phyloP scores from a whole-genome alignment of 2,888 invertebrate genomes.

The Tuberolachnus salignus region DNA sequence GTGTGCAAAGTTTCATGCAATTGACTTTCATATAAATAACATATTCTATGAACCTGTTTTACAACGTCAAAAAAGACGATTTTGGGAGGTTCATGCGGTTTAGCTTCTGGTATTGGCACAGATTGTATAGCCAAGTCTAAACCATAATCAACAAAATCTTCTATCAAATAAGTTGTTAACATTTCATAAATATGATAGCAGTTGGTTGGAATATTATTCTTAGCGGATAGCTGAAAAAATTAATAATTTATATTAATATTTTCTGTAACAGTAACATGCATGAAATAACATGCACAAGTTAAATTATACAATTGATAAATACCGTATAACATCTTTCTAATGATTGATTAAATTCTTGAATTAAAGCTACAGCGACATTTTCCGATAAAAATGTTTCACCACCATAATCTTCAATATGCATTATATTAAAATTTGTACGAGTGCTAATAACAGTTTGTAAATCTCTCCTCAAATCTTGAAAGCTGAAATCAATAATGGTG shows the following conservation, averaged over 20 bases:
- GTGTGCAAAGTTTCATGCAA: slow-evolving; percentile 89
- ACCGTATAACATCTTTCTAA: slow-evolving; percentile 86
- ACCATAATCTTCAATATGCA: slow-evolving; percentile 93
- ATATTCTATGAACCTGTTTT: slow-evolving; percentile 90
- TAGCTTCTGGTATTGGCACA: slow-evolving; percentile 87
- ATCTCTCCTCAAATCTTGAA: slow-evolving; percentile 91
- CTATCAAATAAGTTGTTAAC: slow-evolving; percentile 80
- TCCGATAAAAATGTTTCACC: slow-evolving; percentile 97
- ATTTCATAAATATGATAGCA: slow-evolving; percentile 83
- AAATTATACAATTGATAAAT: slow-evolving; percentile 60
- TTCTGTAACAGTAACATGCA: neutral
- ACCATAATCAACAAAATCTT: slow-evolving; percentile 96
- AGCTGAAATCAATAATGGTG: slow-evolving; percentile 65
- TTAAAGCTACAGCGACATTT: slow-evolving; percentile 86
- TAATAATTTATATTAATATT: neutral
- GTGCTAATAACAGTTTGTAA: slow-evolving; percentile 92
- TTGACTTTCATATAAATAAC: slow-evolving; percentile 90
- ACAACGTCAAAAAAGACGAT: slow-evolving; percentile 93
- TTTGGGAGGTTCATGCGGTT: slow-evolving; percentile 76
- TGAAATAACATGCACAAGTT: neutral
- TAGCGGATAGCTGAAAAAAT: slow-evolving; percentile 72
- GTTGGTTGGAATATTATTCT: slow-evolving; percentile 77
- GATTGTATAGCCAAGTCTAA: slow-evolving; percentile 89
- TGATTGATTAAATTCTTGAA: slow-evolving; percentile 89
- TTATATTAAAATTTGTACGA: slow-evolving; percentile 89